Evolutionary conservation across 23 tunicate genomes (phyloP).

Genomic region (Pegea sp.): DNA sequence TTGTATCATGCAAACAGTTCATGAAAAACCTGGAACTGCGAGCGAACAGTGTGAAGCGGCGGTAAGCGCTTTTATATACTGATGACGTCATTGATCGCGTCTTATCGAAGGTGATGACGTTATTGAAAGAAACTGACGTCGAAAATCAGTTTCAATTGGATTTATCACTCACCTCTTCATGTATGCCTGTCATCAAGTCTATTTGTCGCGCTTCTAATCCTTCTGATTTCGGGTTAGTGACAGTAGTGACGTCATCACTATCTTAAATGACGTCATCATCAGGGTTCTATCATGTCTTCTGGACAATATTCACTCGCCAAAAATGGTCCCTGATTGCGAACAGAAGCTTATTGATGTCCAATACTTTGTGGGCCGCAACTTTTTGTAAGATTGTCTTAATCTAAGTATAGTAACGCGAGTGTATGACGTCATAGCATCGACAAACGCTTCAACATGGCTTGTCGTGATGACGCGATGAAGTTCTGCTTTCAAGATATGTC

Average conservation of each 20-base stretch:
- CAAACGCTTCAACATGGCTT: no score
- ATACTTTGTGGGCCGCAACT: conserved; percentile 64
- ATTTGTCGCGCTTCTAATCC: conserved; percentile 7
- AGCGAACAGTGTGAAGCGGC: conserved; percentile 11
- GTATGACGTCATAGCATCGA: no score
- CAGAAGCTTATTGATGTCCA: conserved; percentile 40
- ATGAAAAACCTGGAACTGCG: neutral
- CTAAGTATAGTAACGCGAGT: neutral
- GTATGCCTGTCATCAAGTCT: conserved; percentile 13
- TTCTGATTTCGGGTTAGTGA: neutral
- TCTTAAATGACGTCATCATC: neutral
- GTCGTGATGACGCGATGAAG: no score
- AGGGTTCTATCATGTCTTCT: conserved; percentile 71
- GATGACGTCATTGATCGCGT: neutral
- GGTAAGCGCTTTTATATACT: conserved; percentile 3
- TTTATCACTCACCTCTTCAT: conserved; percentile 18
- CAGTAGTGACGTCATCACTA: neutral
- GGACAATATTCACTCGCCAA: conserved; percentile 31
- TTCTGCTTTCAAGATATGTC: neutral
- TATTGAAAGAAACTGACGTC: conserved; percentile 34
- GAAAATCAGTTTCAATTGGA: conserved; percentile 54
- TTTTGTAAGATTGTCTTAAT: conserved; percentile 11
- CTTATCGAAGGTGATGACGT: neutral
- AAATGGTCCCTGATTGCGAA: conserved; percentile 29
- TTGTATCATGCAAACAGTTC: conserved; percentile 42